Percentiles rank a stretch among this genome's conserved stretches.
phyloP scores from a whole-genome alignment of 2,797 vertebrate genomes.

The Pseudopleuronectes americanus region DNA sequence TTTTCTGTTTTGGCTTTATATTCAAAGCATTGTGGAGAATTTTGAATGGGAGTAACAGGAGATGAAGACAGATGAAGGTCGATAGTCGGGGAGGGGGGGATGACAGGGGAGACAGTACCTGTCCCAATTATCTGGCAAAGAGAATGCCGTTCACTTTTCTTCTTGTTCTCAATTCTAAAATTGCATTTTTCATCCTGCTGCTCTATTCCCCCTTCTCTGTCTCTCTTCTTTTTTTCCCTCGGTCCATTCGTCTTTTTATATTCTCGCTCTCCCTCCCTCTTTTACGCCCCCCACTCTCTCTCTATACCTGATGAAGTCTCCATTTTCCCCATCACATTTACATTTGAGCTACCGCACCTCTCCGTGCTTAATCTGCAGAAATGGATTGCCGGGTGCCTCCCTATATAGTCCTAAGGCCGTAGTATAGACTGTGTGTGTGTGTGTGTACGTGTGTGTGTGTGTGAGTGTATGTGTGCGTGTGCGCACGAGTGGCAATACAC shows the following conservation, averaged over 20 bases:
- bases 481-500: slow-evolving; percentile 43
- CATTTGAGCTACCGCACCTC: slow-evolving; percentile 46
- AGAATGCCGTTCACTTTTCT: slow-evolving; percentile 27
- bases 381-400: slow-evolving; percentile 20
- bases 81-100: slow-evolving; percentile 23
- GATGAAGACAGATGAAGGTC: slow-evolving; percentile 58
- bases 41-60: slow-evolving; percentile 34
- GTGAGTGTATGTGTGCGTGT: background rate
- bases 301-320: slow-evolving; percentile 39
- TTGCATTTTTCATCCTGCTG: slow-evolving; percentile 1
- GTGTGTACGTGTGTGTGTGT: background rate
- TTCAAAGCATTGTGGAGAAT: slow-evolving; percentile 22
- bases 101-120: slow-evolving; percentile 24
- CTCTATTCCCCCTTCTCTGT: slow-evolving; percentile 9
- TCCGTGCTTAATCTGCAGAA: slow-evolving; percentile 63
- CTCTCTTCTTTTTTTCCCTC: background rate
- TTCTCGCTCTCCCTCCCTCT: slow-evolving; percentile 5
- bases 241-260: slow-evolving; percentile 3
- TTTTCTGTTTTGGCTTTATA: slow-evolving; percentile 24
- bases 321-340: slow-evolving; percentile 40
- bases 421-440: background rate
- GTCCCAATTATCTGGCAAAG: slow-evolving; percentile 40
- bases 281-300: background rate
- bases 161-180: slow-evolving; percentile 20
- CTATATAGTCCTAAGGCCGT: slow-evolving; percentile 40